Percentiles rank a stretch among this genome's conserved stretches.
These are phyloP conservation scores for Troglohyphantes excavatus DNA, from an alignment of 2,888 invertebrate species.

Conservation along the genomic window DNA sequence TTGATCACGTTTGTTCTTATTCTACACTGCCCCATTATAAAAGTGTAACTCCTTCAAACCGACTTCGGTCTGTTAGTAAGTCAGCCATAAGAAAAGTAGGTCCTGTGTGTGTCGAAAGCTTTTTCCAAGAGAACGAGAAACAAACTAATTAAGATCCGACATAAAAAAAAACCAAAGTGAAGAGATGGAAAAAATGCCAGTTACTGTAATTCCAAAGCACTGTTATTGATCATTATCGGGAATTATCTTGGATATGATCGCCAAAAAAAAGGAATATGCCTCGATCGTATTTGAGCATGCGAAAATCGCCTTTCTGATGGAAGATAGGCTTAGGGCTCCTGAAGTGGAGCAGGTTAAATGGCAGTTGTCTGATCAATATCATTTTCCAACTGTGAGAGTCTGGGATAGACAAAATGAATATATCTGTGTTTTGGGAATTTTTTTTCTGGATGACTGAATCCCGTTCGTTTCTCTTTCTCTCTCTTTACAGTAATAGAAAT, in stretches of 20 bases:
- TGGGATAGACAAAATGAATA: not conserved
- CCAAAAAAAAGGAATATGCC: not conserved
- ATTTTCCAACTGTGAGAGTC: not conserved
- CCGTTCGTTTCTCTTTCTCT: no score
- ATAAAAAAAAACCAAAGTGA: not conserved
- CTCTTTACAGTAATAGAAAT: no score
- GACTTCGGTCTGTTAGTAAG: no score
- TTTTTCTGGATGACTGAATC: no score
- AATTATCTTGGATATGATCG: not conserved
- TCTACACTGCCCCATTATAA: no score
- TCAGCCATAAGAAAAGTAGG: no score
- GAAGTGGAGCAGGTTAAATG: constrained; percentile 5
- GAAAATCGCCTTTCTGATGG: not conserved
- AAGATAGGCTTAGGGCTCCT: not conserved
- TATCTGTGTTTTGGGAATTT: not conserved
- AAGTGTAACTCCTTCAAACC: no score
- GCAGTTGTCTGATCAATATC: not conserved
- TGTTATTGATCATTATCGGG: not conserved
- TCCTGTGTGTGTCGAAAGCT: not conserved
- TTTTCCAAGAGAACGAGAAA: not conserved
- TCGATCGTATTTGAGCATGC: not conserved
- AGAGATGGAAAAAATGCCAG: not conserved
- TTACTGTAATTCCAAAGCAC: not conserved
- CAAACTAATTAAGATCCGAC: not conserved
- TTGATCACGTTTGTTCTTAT: no score